phyloP scores from a whole-genome alignment of 2,797 vertebrate genomes.

The Prunella strophiata region DNA sequence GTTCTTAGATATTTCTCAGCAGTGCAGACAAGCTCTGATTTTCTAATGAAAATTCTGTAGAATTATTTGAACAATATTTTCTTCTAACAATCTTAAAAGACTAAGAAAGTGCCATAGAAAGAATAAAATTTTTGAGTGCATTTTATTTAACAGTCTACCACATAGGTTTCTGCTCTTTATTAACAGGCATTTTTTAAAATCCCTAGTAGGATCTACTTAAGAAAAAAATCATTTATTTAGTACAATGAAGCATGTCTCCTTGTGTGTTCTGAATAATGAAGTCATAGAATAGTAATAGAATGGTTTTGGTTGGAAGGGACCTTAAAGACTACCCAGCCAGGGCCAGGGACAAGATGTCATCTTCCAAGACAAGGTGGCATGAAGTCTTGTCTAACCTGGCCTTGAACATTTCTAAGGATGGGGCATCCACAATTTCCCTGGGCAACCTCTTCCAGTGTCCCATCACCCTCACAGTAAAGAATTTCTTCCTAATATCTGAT shows the following conservation, averaged over 20 bases:
- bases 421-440: not conserved
- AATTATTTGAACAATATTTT: not conserved
- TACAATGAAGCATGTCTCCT: not conserved
- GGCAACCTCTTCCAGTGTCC: not conserved
- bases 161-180: not conserved
- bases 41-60: not conserved
- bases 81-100: not conserved
- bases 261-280: not conserved
- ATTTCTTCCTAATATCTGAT: not conserved
- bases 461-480: not conserved
- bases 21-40: not conserved
- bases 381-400: not conserved
- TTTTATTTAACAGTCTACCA: not conserved
- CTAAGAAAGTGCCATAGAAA: not conserved
- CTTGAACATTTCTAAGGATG: not conserved
- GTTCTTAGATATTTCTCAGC: not conserved
- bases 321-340: not conserved
- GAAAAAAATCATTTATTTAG: not conserved
- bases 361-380: not conserved
- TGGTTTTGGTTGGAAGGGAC: fast-evolving
- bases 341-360: not conserved
- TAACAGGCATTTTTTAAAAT: not conserved
- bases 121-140: not conserved
- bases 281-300: not conserved
- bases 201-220: not conserved